Evolutionary conservation across 2,888 invertebrate genomes (phyloP).

Genomic region (Carcina quercana): DNA sequence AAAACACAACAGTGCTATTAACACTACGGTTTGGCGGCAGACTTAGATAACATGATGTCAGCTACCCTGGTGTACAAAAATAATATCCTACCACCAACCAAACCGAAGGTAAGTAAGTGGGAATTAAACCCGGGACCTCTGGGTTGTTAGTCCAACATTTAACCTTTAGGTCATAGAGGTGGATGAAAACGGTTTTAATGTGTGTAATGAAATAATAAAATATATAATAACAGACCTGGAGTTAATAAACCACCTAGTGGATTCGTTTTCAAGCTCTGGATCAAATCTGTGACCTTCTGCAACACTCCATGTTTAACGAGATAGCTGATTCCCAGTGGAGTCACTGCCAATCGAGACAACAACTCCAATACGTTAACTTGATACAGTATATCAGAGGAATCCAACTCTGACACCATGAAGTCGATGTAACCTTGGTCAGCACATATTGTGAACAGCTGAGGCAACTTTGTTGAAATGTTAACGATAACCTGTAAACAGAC

Average conservation of each 20-base stretch:
- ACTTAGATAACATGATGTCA: too few relatives aligned
- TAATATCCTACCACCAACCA: too few relatives aligned
- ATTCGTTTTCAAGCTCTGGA: constrained; percentile 75
- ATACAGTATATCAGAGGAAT: constrained; percentile 82
- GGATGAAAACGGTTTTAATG: too few relatives aligned
- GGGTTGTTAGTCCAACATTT: too few relatives aligned
- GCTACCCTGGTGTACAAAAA: too few relatives aligned
- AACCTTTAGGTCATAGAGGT: too few relatives aligned
- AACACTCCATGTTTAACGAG: constrained; percentile 81
- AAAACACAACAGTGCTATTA: too few relatives aligned
- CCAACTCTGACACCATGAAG: constrained; percentile 78
- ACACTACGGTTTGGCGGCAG: too few relatives aligned
- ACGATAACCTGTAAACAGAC: constrained; percentile 71
- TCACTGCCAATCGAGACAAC: constrained; percentile 80
- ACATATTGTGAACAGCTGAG: constrained; percentile 73
- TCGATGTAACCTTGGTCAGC: constrained; percentile 77
- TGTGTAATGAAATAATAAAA: too few relatives aligned
- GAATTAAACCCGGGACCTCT: too few relatives aligned
- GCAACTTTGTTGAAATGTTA: constrained; percentile 76
- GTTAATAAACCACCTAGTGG: constrained; percentile 78
- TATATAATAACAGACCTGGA: constrained; percentile 78
- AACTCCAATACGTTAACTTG: constrained; percentile 88
- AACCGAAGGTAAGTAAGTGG: too few relatives aligned
- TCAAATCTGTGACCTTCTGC: constrained; percentile 74
- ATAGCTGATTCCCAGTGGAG: constrained; percentile 82